Evolutionary conservation across 2,888 invertebrate genomes (phyloP).

Genomic region (Lacanobia oleracea): DNA sequence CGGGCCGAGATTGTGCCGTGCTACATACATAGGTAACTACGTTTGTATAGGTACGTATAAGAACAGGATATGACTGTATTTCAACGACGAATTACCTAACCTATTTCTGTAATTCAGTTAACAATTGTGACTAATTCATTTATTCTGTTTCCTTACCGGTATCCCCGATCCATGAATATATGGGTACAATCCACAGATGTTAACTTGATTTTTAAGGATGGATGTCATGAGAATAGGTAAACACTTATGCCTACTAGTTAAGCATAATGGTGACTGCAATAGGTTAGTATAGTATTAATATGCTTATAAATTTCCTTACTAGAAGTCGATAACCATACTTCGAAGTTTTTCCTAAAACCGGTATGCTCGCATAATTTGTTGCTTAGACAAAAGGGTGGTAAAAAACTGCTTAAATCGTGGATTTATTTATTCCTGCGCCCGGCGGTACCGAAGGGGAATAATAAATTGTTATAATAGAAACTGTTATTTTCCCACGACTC

Average conservation of each 20-base stretch:
- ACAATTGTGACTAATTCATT: conserved; percentile 27
- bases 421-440: not conserved
- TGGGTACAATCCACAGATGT: too few relatives aligned
- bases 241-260: too few relatives aligned
- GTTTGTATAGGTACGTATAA: not conserved
- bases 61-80: conserved; percentile 49
- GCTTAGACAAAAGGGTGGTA: not conserved
- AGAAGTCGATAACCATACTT: too few relatives aligned
- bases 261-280: too few relatives aligned
- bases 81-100: conserved; percentile 17
- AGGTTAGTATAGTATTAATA: too few relatives aligned
- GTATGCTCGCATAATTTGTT: too few relatives aligned
- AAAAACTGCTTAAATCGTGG: not conserved
- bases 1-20: conserved; percentile 14
- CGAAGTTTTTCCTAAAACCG: too few relatives aligned
- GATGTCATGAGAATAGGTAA: too few relatives aligned
- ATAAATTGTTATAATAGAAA: conserved; percentile 24
- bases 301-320: too few relatives aligned
- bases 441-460: conserved; percentile 4
- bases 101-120: conserved; percentile 10
- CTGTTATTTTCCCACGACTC: conserved; percentile 31
- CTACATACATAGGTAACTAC: conserved; percentile 10
- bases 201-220: too few relatives aligned
- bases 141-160: conserved; percentile 11
- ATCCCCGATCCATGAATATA: not conserved